These are phyloP conservation scores for Linnaemya vulpina DNA, from an alignment of 2,888 invertebrate species.

Conservation along the genomic window DNA sequence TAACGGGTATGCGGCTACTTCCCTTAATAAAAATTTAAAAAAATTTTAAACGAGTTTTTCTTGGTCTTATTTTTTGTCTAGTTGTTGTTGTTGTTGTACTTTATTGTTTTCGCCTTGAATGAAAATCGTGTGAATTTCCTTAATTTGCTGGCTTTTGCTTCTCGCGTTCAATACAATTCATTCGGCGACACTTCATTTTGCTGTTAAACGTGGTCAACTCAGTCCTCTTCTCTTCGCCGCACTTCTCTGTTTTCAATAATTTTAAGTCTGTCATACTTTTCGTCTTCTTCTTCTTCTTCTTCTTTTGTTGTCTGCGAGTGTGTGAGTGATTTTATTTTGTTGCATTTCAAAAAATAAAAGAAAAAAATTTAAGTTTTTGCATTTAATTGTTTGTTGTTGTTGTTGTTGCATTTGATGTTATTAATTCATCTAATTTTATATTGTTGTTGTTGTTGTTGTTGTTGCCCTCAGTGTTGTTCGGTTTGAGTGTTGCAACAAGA, in stretches of 20 bases:
- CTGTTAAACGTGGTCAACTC: constrained; percentile 40
- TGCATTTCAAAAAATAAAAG: not conserved
- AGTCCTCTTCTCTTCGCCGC: not conserved
- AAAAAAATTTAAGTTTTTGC: constrained; percentile 27
- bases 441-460: not conserved
- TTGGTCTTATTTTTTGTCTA: not conserved
- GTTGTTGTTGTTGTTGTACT: not conserved
- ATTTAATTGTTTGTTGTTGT: constrained; percentile 40
- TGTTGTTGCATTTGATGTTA: not conserved
- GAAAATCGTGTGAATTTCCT: constrained; percentile 62
- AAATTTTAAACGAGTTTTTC: not conserved
- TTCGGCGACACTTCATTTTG: constrained; percentile 41
- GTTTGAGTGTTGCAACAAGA: constrained; percentile 19
- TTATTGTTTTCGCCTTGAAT: constrained; percentile 60
- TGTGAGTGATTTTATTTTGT: not conserved
- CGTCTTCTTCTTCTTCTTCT: too few species aligned
- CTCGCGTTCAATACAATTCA: constrained; percentile 23
- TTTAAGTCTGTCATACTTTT: not conserved
- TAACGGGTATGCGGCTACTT: not conserved
- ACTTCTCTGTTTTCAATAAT: not conserved
- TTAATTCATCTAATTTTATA: constrained; percentile 28
- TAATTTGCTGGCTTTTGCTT: constrained; percentile 11
- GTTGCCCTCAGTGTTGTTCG: constrained; percentile 34
- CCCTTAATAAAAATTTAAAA: not conserved
- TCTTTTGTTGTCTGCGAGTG: not conserved